Evolutionary conservation across 2,797 vertebrate genomes (phyloP), one percentile per base, ranked within the genome.

Genomic region (Spinus pinus): DNA sequence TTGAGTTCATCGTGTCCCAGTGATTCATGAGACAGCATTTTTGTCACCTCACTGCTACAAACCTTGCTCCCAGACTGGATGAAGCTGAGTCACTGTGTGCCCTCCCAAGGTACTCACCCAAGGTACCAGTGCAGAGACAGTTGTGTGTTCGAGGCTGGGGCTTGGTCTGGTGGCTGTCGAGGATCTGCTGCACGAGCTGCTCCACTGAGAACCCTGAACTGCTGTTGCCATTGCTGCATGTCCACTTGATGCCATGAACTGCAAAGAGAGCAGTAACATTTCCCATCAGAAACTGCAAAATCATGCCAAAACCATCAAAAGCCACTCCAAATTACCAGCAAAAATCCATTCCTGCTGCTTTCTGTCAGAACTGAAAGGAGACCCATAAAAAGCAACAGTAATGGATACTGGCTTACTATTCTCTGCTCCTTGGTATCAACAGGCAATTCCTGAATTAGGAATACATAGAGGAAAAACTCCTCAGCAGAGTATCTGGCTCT

Each of bases 231-330:
- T 99, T 99, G 99, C 99, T 99, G 98, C 99, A 99, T 92, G 99
- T 99, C 99, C 99, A 99, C 98, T 99, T 99, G 98, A 99, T 99
- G 98, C 99, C 99, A 97, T 99, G 99, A 99, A 99, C 99, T 99
- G 98, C 71, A 95, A 97, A 98, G 97, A 98, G 97, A 98, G 95
- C 91, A 98, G 97, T 91, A 97, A 97, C 97, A 97, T 97, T 97
- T 79, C 69, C 24, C n/a, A 69, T 97, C 82, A 96, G 92, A 66
- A 91, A 72, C 61, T 25, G 54, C 42, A 61, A 16, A 89, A 23
- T 20, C 60, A 17, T 0, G 1, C 28, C 66, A 88, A 66, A 79
- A 49, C 25, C 53, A 69, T 27, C 58, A 69, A 75, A 90, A 86
- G 22, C 35, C 49, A 17, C 33, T 42, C 31, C 12, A 46, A 33